phyloP scores from a whole-genome alignment of 2,113 vertebrate species.

The Mungos mungo region DNA sequence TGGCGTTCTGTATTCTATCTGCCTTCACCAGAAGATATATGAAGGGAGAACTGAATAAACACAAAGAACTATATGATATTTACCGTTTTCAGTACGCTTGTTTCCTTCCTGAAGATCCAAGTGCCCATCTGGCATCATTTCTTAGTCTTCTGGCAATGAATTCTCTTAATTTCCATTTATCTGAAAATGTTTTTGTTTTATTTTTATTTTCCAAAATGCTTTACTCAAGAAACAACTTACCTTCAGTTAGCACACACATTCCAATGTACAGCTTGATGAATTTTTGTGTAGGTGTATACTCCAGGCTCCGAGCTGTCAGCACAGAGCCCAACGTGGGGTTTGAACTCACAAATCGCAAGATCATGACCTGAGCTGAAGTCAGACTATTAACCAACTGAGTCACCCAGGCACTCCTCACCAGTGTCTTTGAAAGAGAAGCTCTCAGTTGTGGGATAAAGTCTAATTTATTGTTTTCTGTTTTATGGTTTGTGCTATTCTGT shows the following conservation, averaged over 20 bases:
- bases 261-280: neutral
- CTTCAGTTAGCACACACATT: neutral
- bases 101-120: neutral
- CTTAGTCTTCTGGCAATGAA: neutral
- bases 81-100: neutral
- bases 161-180: neutral
- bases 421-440: no score
- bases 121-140: neutral
- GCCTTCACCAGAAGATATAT: neutral
- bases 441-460: no score
- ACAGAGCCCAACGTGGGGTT: no score
- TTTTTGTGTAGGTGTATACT: neutral
- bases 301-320: no score
- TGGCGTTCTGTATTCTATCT: neutral
- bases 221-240: neutral
- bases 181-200: neutral
- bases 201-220: neutral
- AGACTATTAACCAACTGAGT: no score
- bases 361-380: no score
- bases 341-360: no score
- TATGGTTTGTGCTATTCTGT: no score
- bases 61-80: neutral
- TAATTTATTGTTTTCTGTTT: no score
- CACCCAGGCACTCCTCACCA: no score
- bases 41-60: neutral